phyloP scores from a whole-genome alignment of 1,140 invertebrate genomes.

The Tyrophagus putrescentiae region DNA sequence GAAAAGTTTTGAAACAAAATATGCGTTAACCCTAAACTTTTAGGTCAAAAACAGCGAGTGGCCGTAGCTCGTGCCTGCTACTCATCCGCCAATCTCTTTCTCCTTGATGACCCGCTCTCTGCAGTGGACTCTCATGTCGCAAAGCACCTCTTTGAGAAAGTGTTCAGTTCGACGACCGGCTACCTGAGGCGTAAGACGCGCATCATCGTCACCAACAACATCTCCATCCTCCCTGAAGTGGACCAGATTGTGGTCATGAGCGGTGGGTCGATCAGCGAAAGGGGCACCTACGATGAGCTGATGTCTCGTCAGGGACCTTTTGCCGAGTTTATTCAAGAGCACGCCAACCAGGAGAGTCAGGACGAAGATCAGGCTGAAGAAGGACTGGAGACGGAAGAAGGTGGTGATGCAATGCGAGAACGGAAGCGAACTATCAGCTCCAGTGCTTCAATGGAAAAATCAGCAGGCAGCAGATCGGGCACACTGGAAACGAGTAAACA shows the following conservation, averaged over 20 bases:
- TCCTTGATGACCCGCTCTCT: constrained; percentile 39
- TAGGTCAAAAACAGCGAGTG: constrained; percentile 32
- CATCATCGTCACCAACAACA: constrained; percentile 33
- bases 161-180: constrained; percentile 32
- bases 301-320: constrained; percentile 29
- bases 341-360: constrained; percentile 50
- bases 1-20: too few species aligned
- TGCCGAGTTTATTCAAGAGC: constrained; percentile 51
- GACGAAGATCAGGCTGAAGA: constrained; percentile 29
- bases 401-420: background rate
- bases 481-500: background rate
- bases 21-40: too few species aligned
- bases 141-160: constrained; percentile 35
- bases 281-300: constrained; percentile 33
- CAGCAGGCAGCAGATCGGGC: background rate
- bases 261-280: constrained; percentile 32
- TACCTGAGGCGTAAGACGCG: constrained; percentile 30
- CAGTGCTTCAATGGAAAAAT: background rate
- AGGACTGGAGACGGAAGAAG: background rate
- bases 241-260: constrained; percentile 34
- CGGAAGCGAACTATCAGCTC: background rate
- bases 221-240: constrained; percentile 31
- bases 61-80: constrained; percentile 31
- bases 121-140: constrained; percentile 36
- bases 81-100: constrained; percentile 33